A percentile compares a stretch with the other conserved stretches of the same genome.
phyloP scores from a whole-genome alignment of 2,888 invertebrate genomes.

The Phengaris arion region DNA sequence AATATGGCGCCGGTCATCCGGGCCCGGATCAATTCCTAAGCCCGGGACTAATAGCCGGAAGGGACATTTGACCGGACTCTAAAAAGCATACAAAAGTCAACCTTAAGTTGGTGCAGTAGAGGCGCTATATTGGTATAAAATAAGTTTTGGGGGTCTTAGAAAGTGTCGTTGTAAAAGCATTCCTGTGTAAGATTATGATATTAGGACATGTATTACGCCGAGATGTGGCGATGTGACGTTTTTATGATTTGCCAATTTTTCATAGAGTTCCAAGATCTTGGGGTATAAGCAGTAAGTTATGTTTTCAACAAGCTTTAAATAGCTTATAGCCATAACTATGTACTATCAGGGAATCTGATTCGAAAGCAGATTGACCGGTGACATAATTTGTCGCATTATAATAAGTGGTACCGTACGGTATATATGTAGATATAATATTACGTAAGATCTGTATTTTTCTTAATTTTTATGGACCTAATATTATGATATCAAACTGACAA shows the following conservation, averaged over 20 bases:
- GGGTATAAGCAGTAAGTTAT: too few species aligned
- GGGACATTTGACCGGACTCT: slow-evolving; percentile 43
- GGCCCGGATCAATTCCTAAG: slow-evolving; percentile 70
- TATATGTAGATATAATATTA: too few species aligned
- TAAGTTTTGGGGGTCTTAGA: slow-evolving; percentile 62
- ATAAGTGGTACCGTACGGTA: too few species aligned
- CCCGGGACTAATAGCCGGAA: slow-evolving; percentile 71
- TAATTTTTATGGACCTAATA: too few species aligned
- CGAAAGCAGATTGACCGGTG: too few species aligned
- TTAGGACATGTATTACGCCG: slow-evolving; percentile 60
- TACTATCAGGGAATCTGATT: too few species aligned
- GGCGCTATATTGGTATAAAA: slow-evolving; percentile 47
- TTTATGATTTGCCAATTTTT: slow-evolving; percentile 36
- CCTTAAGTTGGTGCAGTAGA: slow-evolving; percentile 36
- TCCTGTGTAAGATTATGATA: slow-evolving; percentile 77
- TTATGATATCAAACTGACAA: too few species aligned
- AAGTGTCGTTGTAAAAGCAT: slow-evolving; percentile 73
- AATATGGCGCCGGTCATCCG: slow-evolving; percentile 74
- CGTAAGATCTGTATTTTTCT: too few species aligned
- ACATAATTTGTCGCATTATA: too few species aligned
- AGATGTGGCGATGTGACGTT: slow-evolving; percentile 51
- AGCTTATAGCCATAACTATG: too few species aligned
- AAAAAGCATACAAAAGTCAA: slow-evolving; percentile 32
- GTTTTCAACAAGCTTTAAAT: too few species aligned
- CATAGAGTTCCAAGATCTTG: too few species aligned